Evolutionary conservation across 2,113 vertebrate genomes (phyloP).

Genomic region (Brienomyrus brachyistius): DNA sequence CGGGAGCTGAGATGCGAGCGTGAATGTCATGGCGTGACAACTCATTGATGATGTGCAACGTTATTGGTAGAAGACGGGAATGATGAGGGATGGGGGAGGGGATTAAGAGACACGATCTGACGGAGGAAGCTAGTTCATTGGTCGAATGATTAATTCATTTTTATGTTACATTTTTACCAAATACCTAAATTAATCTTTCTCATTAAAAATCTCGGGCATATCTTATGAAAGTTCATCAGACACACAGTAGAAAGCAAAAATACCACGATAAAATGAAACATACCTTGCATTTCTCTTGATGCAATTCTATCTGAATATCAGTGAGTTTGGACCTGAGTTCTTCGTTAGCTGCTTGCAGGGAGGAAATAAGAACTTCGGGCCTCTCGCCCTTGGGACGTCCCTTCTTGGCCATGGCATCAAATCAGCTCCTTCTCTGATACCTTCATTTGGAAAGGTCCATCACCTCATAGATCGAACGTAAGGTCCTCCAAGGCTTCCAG

Average conservation of each 20-base stretch:
- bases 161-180: neutral
- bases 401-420: slow-evolving; percentile 90
- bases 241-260: neutral
- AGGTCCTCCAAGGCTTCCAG: slow-evolving; percentile 62
- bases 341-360: slow-evolving; percentile 97
- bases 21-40: neutral
- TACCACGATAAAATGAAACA: neutral
- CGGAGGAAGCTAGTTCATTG: neutral
- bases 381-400: slow-evolving; percentile 92
- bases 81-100: neutral
- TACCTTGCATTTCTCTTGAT: slow-evolving; percentile 99
- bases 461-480: slow-evolving; percentile 55
- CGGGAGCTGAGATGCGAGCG: neutral
- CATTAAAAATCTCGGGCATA: neutral
- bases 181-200: neutral
- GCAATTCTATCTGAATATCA: slow-evolving; percentile 98
- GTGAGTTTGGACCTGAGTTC: slow-evolving; percentile 98
- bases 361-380: slow-evolving; percentile 91
- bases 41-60: neutral
- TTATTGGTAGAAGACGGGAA: neutral
- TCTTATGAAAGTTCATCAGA: neutral
- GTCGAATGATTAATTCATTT: neutral
- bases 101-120: neutral
- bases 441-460: slow-evolving; percentile 70
- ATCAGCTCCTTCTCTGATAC: slow-evolving; percentile 50